Evolutionary conservation across 1,140 invertebrate species (phyloP), one percentile per base, ranked within the genome.

Genomic region (Diachasma alloeum): DNA sequence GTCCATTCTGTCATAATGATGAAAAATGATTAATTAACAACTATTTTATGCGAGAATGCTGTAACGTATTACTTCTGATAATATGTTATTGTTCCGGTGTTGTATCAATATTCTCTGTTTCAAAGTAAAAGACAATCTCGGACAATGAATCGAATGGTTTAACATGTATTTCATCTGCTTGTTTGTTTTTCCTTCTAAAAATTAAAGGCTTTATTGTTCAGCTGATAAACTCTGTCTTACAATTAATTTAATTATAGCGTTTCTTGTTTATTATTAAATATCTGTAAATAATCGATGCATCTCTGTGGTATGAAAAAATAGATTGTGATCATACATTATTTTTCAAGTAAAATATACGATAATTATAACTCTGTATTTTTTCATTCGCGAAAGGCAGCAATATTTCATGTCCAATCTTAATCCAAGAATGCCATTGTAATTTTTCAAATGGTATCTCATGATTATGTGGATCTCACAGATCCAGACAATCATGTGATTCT

Each of bases 1-100:
- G 82, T 85, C 82, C 84, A 87, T 82, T 86, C 82, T 87, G 85
- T 85, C 80, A 56, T 72, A 79, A 85, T 78, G 66, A 78, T 22
- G 42, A 68, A 74, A 74, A 59, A 66, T 39, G 19, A 74, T 44
- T 68, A 68, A 37, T 68, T 68, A 74, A 59, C 69, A 39, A 74
- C 74, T 42, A 26, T 75, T 74, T 72, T 66, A 39, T 80, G 53
- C 72, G 53, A 44, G 24, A 26, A 75, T 76, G 79, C 70, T 81
- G 75, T 78, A 79, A 79, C 73, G 80, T 83, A 83, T 84, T 81
- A 79, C 80, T 82, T 79, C 76, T 78, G 80, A 81, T 83, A 80
- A 79, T 80, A 68, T 75, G 26, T 68, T 68, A 68, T 37, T 68
- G 36, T 68, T 37, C 9, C 66, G 17, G 66, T 68, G 36, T 68